Percentiles rank a stretch among this genome's conserved stretches.
These are phyloP conservation scores for Marmota flaviventris DNA, from an alignment of 2,113 vertebrate species.

Conservation along the genomic window DNA sequence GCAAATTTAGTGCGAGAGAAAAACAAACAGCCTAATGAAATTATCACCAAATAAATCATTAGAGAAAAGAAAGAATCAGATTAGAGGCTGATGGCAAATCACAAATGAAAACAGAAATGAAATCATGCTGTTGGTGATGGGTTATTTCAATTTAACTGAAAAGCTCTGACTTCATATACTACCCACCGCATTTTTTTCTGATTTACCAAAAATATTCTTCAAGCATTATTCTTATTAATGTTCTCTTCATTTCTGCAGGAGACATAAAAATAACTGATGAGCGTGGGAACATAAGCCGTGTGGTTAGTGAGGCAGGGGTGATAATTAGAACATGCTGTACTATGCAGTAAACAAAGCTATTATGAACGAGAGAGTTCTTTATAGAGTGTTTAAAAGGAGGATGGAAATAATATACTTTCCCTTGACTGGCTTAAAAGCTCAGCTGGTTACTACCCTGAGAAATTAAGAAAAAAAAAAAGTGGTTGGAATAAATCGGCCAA, in stretches of 20 bases:
- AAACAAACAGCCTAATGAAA: neutral
- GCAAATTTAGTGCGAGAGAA: neutral
- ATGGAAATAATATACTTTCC: constrained; percentile 87
- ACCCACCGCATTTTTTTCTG: constrained; percentile 54
- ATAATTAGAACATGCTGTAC: constrained; percentile 91
- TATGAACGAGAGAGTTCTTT: constrained; percentile 88
- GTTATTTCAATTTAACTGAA: neutral
- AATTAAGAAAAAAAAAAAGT: constrained; percentile 66
- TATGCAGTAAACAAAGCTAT: constrained; percentile 90
- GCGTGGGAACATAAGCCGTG: constrained; percentile 87
- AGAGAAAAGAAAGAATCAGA: neutral
- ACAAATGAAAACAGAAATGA: constrained; percentile 26
- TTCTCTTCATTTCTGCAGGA: constrained; percentile 87
- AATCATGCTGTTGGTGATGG: neutral
- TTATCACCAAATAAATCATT: neutral
- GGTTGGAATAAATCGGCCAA: constrained; percentile 69
- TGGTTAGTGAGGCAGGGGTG: constrained; percentile 90
- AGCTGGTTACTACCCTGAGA: constrained; percentile 72
- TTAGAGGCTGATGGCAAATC: neutral
- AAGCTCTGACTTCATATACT: constrained; percentile 56
- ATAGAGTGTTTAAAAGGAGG: constrained; percentile 87
- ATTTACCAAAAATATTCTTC: constrained; percentile 82
- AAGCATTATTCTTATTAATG: constrained; percentile 89
- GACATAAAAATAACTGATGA: constrained; percentile 90
- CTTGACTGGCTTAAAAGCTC: constrained; percentile 84